Conservation (phyloP, 2,113 vertebrate species). For the Bostrychus sinensis region DNA sequence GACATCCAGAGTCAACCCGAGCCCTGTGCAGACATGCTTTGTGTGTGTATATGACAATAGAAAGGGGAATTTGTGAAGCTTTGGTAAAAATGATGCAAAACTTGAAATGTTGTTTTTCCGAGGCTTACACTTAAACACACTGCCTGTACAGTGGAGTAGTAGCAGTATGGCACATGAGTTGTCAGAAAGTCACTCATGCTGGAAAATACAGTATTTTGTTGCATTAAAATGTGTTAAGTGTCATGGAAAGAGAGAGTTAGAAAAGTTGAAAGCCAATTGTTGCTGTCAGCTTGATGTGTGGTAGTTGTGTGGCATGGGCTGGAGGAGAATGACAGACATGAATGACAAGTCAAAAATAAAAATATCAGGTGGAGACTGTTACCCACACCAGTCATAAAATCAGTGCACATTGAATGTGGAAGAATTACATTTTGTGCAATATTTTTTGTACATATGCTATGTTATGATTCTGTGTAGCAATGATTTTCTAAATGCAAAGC, state of each 20-base stretch:
- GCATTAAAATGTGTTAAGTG: conserved; percentile 9
- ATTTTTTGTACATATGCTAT: too few species aligned
- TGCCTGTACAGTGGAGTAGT: background rate
- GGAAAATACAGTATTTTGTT: background rate
- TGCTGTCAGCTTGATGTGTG: conserved; percentile 18
- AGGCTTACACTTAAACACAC: background rate
- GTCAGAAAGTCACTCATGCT: background rate
- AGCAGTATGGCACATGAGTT: background rate
- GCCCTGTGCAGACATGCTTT: background rate
- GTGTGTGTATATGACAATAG: background rate
- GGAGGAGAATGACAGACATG: background rate
- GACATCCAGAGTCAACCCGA: background rate
- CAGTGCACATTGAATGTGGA: too few species aligned
- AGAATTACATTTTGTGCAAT: too few species aligned
- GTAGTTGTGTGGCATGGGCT: conserved; percentile 10
- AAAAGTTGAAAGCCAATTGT: conserved; percentile 9
- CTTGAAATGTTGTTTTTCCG: background rate
- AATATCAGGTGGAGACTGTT: conserved; percentile 15
- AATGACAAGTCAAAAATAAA: conserved; percentile 27
- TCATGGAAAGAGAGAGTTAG: background rate
- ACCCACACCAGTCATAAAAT: background rate
- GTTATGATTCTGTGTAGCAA: too few species aligned
- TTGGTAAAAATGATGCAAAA: background rate
- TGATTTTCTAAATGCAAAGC: too few species aligned
- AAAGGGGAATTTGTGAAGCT: background rate